Conservation (phyloP, 2,113 vertebrate genomes). For the Pyrgilauda ruficollis region DNA sequence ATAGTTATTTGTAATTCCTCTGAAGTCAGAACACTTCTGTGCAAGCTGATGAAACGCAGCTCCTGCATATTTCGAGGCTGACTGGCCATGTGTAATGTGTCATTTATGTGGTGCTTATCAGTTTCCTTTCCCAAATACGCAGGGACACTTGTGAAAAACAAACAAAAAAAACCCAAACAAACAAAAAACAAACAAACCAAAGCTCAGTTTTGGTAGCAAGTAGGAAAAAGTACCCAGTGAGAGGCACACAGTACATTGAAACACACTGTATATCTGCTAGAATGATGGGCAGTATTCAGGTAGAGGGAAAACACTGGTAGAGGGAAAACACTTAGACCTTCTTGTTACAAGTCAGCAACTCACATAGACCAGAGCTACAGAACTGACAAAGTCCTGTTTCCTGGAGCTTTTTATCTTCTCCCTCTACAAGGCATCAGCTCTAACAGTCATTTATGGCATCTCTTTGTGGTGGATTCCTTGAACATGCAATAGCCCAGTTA, state of each 20-base stretch:
- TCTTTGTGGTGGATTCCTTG: not conserved
- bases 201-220: not conserved
- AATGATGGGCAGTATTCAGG: not conserved
- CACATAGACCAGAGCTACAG: not conserved
- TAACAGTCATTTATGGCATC: not conserved
- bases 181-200: too few relatives aligned
- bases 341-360: not conserved
- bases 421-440: not conserved
- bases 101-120: not conserved
- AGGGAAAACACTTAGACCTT: not conserved
- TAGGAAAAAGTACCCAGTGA: not conserved
- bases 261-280: not conserved
- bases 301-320: not conserved
- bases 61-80: not conserved
- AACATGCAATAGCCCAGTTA: not conserved
- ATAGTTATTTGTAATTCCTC: not conserved
- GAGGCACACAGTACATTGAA: not conserved
- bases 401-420: not conserved
- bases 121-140: not conserved
- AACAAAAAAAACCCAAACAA: not conserved
- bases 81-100: not conserved
- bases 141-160: not conserved
- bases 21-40: not conserved
- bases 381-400: not conserved
- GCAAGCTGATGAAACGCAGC: not conserved